These are phyloP conservation scores for Eira barbara DNA, from an alignment of 2,113 vertebrate species.

Conservation along the genomic window DNA sequence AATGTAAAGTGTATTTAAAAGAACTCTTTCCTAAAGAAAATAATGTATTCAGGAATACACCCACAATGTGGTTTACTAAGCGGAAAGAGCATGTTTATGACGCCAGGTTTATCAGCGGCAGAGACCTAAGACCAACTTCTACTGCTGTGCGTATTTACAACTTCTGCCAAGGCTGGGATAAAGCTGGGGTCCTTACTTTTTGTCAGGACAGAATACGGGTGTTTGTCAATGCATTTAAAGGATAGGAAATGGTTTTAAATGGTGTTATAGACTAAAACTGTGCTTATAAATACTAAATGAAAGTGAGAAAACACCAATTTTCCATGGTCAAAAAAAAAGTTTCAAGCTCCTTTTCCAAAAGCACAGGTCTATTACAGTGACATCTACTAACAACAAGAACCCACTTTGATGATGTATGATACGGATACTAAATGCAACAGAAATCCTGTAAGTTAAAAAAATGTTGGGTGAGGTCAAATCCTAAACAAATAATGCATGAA, in stretches of 20 bases:
- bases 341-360: conserved; percentile 33
- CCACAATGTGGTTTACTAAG: conserved; percentile 8
- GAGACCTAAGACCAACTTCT: conserved; percentile 8
- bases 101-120: not conserved
- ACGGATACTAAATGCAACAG: not conserved
- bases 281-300: conserved; percentile 12
- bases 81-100: not conserved
- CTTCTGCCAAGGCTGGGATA: not conserved
- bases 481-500: conserved; percentile 41
- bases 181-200: not conserved
- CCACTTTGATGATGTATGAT: not conserved
- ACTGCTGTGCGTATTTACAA: not conserved
- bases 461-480: conserved; percentile 35
- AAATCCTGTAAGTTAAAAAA: conserved; percentile 33
- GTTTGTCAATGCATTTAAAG: not conserved
- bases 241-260: conserved; percentile 45
- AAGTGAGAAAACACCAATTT: conserved; percentile 13
- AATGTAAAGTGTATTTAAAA: conserved; percentile 24
- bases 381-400: not conserved
- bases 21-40: conserved; percentile 47
- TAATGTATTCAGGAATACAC: conserved; percentile 12
- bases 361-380: not conserved
- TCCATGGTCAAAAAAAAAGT: not conserved
- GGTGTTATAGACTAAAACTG: not conserved
- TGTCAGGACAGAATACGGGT: conserved; percentile 12